Evolutionary conservation across 2,888 invertebrate genomes (phyloP), one percentile per base, ranked within the genome.

Genomic region (Metalampra italica): DNA sequence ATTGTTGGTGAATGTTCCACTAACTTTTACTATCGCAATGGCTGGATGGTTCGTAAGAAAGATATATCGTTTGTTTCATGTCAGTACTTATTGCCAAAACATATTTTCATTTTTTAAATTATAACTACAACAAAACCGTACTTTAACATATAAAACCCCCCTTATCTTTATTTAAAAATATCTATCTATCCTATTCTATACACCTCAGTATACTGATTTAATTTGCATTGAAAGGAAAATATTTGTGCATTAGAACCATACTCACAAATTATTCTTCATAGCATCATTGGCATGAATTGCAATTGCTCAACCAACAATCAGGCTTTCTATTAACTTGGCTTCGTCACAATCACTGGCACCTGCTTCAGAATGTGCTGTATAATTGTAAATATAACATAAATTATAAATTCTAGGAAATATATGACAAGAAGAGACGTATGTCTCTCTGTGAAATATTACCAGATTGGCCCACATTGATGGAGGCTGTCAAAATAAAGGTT

Each of bases 401-500:
- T 71, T 82, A 70, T 79, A 82, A 83, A 87, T 91, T 91, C 82
- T 92, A 93, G 93, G 92, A 91, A 76, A 86, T 93, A 80, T 92
- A 91, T 91, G 90, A 91, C 75, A 92, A 92, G 84, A 90, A 90
- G 86, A 91, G 93, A 89, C 91, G 92, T 68, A 91, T 92, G 88
- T 92, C 92, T 86, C 90, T 93, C 63, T 90, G 90, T 76, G 93
- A 93, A 90, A 82, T 94, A 78, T 93, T 95, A 82, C 93, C 93
- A 71, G 95, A 95, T 90, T 95, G 94, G 94, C 95, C 95, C 75
- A 91, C 81, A 70, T 92, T 95, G 84, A 86, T 91, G 85, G 91
- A 91, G 83, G 84, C 90, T 88, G 91, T 90, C 80, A 92, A 91
- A 90, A 86, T 88, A 84, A 92, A 93, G 92, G 92, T 93, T 92